Base-by-base conservation (phyloP, 2,888 invertebrate species). In the Philonicus albiceps region DNA sequence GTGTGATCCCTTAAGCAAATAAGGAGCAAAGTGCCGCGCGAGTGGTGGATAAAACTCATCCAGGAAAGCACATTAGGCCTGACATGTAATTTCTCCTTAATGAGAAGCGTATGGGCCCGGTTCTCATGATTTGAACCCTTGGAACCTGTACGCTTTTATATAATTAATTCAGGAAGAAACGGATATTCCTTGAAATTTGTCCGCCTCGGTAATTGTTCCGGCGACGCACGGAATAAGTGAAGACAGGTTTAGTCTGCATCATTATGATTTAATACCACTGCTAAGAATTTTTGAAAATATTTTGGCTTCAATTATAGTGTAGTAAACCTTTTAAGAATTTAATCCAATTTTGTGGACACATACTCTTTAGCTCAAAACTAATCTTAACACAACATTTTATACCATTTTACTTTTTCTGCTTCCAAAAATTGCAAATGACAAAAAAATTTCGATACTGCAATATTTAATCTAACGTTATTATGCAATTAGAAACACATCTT, bases 1-100 rank as follows among this genome's bases (percentile, higher is more conserved):
- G 74, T 86, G 85, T 86, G 86, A 87, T 83, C 86, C 78, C 37
- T 53, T 72, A 37, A 72, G 86, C 72, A 87, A 87, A 87, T 74
- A 87, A 11, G 31, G 19, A 83, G 30, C 8, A 31, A 55, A 27
- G 31, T 37, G 34, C 19, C 8, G 22, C 64, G 64, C 11, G 19
- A 34, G 31, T 13, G 5, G 11, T 37, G 34, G 64, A 19, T n/a
- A 22, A 72, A 83, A 31, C 34, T 37, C n/a, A n/a, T n/a, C 30
- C 64, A 64, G 83, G 13, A 37, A 72, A 72, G 19, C 34, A 37
- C 53, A 49, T 80, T 53, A 80, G 53, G 80, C 49, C 31, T 7
- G 11, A 53, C 80, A 76, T 40, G 80, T 16, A n/a, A 53, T 53
- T 80, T 22, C n/a, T 30, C 27, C 31, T 53, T 80, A 80, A 80